Evolutionary conservation across 2,113 vertebrate genomes (phyloP).

Genomic region (Daboia siamensis): DNA sequence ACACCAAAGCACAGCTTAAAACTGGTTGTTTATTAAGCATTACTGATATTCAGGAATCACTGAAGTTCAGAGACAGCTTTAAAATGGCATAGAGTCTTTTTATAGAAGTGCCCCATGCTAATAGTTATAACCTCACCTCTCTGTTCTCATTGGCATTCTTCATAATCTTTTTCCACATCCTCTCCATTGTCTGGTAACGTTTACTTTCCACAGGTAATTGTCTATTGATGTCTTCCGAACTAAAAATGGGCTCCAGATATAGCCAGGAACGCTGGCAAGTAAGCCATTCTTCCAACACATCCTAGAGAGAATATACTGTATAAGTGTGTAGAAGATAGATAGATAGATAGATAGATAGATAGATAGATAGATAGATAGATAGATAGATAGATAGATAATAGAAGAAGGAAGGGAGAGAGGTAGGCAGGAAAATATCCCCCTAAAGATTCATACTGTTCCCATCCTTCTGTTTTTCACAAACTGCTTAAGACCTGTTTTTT

Average conservation of each 20-base stretch:
- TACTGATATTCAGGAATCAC: neutral
- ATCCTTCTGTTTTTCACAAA: neutral
- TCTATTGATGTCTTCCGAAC: slow-evolving; percentile 86
- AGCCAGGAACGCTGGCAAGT: slow-evolving; percentile 88
- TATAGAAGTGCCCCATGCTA: neutral
- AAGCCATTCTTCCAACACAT: slow-evolving; percentile 90
- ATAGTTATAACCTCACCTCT: slow-evolving; percentile 65
- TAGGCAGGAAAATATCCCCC: neutral
- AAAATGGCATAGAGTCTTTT: neutral
- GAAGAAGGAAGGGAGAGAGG: no score
- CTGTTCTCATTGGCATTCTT: slow-evolving; percentile 75
- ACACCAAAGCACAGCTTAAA: neutral
- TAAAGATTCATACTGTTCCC: neutral
- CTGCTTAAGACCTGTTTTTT: neutral
- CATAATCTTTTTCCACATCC: slow-evolving; percentile 84
- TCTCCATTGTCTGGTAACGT: slow-evolving; percentile 80
- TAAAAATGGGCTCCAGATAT: slow-evolving; percentile 91
- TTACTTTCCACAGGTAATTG: slow-evolving; percentile 84
- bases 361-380: neutral
- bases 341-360: neutral
- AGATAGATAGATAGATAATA: neutral
- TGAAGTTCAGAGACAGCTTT: neutral
- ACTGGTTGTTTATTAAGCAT: neutral
- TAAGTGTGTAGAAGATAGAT: neutral
- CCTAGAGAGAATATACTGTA: slow-evolving; percentile 63